Percentiles rank a stretch among this genome's conserved stretches.
phyloP scores from a whole-genome alignment of 2,888 invertebrate species.

The Mallateleia sp. region DNA sequence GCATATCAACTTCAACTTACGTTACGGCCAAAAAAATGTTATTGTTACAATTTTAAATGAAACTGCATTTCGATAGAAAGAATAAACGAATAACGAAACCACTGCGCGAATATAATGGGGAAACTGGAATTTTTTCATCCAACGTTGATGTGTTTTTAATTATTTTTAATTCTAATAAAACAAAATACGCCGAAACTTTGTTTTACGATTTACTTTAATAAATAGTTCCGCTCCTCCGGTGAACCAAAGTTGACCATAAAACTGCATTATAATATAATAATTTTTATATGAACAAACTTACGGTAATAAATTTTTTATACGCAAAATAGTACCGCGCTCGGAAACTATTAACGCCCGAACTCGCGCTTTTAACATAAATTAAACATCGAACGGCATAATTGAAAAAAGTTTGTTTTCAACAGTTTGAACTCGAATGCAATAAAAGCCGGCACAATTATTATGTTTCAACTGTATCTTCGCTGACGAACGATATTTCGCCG shows the following conservation, averaged over 20 bases:
- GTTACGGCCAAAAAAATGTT: conserved; percentile 9
- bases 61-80: neutral
- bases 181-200: neutral
- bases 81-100: too few species aligned
- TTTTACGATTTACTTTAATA: conserved; percentile 8
- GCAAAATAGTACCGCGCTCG: neutral
- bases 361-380: conserved; percentile 13
- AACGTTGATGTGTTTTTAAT: neutral
- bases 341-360: neutral
- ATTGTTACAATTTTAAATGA: conserved; percentile 11
- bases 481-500: neutral
- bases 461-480: neutral
- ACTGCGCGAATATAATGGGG: too few species aligned
- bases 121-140: neutral
- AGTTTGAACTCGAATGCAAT: neutral
- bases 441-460: neutral
- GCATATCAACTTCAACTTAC: conserved; percentile 44
- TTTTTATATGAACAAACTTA: conserved; percentile 1
- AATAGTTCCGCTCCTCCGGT: neutral
- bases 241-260: neutral
- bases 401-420: conserved; percentile 35
- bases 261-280: conserved; percentile 1
- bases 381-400: conserved; percentile 38
- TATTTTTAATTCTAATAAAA: neutral
- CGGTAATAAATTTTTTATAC: neutral